Conservation (phyloP, 2,888 invertebrate genomes). For the Lithophane ornitopus region DNA sequence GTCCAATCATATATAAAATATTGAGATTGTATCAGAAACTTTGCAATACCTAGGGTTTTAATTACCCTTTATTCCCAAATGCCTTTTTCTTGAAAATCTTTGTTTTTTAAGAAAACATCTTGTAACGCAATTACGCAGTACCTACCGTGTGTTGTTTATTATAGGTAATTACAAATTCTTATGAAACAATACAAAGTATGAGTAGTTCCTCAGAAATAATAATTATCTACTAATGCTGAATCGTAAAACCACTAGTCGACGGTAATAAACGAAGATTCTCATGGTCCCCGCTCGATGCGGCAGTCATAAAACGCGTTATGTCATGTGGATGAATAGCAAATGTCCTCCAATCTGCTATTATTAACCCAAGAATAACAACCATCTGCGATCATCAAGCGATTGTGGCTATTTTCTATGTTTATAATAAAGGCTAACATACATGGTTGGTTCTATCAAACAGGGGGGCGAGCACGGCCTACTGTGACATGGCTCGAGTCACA, state of each 20-base stretch:
- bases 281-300: constrained; percentile 9
- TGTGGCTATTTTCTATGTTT: neutral
- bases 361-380: constrained; percentile 20
- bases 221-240: constrained; percentile 12
- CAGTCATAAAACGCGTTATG: constrained; percentile 19
- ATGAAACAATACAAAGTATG: constrained; percentile 23
- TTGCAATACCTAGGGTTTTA: no score
- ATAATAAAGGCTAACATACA: neutral
- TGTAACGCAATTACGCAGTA: neutral
- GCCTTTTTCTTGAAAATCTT: neutral
- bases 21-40: neutral
- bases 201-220: constrained; percentile 9
- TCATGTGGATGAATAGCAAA: neutral
- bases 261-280: constrained; percentile 27
- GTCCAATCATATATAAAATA: neutral
- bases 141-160: neutral
- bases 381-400: neutral
- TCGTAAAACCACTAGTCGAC: constrained; percentile 25
- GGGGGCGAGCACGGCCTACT: no score
- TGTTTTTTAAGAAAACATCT: neutral
- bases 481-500: no score
- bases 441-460: neutral
- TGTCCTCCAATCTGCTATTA: constrained; percentile 4
- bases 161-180: constrained; percentile 20
- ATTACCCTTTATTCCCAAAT: neutral